A percentile compares a stretch with the other conserved stretches of the same genome.
Conservation (phyloP, 2,113 vertebrate genomes). For the Leptodactylus fuscus region DNA sequence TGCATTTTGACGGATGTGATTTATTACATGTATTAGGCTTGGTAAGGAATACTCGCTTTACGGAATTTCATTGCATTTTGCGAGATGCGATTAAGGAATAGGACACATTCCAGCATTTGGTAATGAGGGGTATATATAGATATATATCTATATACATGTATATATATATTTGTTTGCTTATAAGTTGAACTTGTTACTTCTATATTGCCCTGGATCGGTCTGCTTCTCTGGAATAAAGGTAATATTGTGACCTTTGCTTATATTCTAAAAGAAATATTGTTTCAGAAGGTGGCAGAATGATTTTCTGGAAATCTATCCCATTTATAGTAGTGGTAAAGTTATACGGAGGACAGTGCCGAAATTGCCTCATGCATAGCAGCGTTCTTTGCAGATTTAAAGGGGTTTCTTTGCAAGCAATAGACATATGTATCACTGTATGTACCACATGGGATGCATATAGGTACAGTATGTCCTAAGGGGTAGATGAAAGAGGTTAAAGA, state of each 20-base stretch:
- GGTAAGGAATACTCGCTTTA: no score
- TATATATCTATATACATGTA: no score
- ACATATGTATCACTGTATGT: no score
- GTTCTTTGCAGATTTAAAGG: neutral
- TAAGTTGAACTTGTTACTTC: neutral
- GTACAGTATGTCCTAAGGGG: no score
- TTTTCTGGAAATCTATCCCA: neutral
- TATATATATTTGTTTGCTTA: neutral
- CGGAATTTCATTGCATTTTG: constrained; percentile 16
- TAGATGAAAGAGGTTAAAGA: no score
- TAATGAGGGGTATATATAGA: neutral
- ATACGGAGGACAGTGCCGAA: neutral
- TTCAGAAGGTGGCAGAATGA: neutral
- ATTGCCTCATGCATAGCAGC: neutral
- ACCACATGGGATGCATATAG: no score
- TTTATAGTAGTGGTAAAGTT: neutral
- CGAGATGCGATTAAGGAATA: neutral
- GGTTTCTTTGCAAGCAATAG: neutral
- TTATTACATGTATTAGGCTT: constrained; percentile 17
- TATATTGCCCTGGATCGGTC: neutral
- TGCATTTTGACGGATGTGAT: constrained; percentile 16
- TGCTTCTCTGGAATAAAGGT: neutral
- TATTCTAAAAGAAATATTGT: neutral
- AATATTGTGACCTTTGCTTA: neutral
- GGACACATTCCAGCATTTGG: no score